These are phyloP conservation scores for Zygogramma bicolorata DNA, from an alignment of 2,888 invertebrate species.

Conservation along the genomic window DNA sequence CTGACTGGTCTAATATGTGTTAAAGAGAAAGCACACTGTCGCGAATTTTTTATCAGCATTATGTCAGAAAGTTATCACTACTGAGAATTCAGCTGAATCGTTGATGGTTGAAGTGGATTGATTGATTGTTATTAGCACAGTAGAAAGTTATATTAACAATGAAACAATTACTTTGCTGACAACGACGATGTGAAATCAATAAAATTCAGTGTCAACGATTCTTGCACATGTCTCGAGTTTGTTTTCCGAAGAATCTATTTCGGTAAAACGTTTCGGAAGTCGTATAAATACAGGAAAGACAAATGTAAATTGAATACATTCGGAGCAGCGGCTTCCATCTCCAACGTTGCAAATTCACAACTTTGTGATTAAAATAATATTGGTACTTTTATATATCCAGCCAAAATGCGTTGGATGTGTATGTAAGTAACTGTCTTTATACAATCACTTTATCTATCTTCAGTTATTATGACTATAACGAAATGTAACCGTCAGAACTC, in stretches of 20 bases:
- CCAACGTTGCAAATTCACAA: background rate
- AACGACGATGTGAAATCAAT: background rate
- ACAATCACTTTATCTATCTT: no score
- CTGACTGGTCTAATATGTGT: background rate
- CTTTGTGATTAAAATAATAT: no score
- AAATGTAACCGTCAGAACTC: no score
- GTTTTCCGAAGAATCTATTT: background rate
- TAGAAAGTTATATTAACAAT: background rate
- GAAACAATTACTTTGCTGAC: background rate
- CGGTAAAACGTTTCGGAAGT: background rate
- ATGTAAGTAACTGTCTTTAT: no score
- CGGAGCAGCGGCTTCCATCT: background rate
- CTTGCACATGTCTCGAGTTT: background rate
- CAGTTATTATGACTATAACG: no score
- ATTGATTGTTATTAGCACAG: background rate
- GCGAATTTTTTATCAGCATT: background rate
- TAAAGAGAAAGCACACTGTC: background rate
- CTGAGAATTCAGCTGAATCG: background rate
- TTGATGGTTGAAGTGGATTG: background rate
- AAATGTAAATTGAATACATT: background rate
- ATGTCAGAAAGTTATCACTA: background rate
- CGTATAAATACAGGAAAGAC: conserved; percentile 1
- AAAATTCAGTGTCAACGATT: background rate
- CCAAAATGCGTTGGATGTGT: no score
- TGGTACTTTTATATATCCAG: no score